Percentiles rank a stretch among this genome's conserved stretches.
These are phyloP conservation scores for Pecten maximus DNA, from an alignment of 2,888 invertebrate genomes.

Conservation along the genomic window DNA sequence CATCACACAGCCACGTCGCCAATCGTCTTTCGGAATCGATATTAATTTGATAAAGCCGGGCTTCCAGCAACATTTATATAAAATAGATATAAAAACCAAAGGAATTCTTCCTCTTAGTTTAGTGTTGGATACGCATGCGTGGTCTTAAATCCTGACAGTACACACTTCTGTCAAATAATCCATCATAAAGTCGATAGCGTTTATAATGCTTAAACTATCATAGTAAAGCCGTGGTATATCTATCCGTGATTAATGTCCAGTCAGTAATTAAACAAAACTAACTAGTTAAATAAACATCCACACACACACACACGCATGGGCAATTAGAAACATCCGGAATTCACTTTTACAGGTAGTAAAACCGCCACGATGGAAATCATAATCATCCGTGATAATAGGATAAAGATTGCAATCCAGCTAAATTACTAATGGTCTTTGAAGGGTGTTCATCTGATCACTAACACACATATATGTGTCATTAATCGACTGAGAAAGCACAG, in stretches of 20 bases:
- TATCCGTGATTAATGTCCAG: background rate
- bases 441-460: background rate
- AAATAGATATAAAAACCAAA: slow-evolving; percentile 32
- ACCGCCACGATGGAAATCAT: too few relatives aligned
- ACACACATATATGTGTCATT: background rate
- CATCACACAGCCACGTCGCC: slow-evolving; percentile 21
- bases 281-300: background rate
- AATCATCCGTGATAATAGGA: background rate
- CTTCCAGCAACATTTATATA: slow-evolving; percentile 33
- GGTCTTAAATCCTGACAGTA: background rate
- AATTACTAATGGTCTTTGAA: background rate
- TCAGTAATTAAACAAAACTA: background rate
- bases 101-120: background rate
- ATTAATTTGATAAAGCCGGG: slow-evolving; percentile 11
- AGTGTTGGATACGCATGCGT: slow-evolving; percentile 11
- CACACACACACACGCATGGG: background rate
- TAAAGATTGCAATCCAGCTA: background rate
- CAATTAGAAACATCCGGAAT: background rate
- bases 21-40: slow-evolving; percentile 1
- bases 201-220: background rate
- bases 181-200: background rate
- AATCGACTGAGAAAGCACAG: background rate
- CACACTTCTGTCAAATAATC: background rate
- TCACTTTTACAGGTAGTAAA: background rate
- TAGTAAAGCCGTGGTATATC: background rate